These are phyloP conservation scores for Chironomus tentans DNA, from an alignment of 2,888 invertebrate genomes.

Conservation along the genomic window DNA sequence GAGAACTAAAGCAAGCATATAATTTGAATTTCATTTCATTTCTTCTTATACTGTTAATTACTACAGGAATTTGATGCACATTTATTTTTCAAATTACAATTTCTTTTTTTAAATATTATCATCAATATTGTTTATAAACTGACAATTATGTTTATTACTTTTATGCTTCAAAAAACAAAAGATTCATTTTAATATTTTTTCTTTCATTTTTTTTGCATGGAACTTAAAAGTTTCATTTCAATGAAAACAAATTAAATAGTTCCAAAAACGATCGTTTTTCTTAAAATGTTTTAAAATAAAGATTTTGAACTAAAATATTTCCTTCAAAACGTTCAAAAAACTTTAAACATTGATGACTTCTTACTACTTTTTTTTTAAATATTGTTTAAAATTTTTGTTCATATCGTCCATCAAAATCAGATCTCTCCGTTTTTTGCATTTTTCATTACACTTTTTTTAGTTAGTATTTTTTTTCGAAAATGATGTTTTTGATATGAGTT, in stretches of 20 bases:
- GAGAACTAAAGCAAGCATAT: background rate
- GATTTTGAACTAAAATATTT: conserved; percentile 13
- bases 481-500: background rate
- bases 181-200: background rate
- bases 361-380: background rate
- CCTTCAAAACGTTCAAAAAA: background rate
- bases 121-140: background rate
- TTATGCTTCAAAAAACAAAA: background rate
- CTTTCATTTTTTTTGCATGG: background rate
- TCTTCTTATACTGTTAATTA: background rate
- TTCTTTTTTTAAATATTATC: background rate
- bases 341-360: conserved; percentile 6
- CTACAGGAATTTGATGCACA: background rate
- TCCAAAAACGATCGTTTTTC: background rate
- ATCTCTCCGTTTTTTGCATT: background rate
- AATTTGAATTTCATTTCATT: background rate
- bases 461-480: no score
- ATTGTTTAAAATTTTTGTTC: background rate
- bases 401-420: background rate
- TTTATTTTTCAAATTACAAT: background rate
- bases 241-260: background rate
- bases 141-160: background rate
- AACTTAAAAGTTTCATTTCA: background rate
- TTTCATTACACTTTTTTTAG: background rate
- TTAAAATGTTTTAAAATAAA: background rate